phyloP scores from a whole-genome alignment of 1,140 invertebrate genomes.

The Yoshiicerus persimilis region DNA sequence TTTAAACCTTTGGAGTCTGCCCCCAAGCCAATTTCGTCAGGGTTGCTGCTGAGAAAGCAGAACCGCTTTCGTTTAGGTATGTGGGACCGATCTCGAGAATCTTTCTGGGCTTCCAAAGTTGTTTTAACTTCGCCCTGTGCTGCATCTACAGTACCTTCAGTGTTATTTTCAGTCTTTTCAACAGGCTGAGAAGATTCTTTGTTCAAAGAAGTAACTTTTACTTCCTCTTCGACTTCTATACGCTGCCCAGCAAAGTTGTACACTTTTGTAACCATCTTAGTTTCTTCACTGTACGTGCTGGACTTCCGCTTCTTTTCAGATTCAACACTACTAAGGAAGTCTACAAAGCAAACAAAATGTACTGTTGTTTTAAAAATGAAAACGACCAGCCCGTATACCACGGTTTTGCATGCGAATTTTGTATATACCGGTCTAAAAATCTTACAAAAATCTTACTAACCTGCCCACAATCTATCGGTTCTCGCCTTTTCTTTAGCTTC shows the following conservation, averaged over 20 bases:
- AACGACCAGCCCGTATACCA: too few relatives aligned
- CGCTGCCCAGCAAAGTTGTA: neutral
- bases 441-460: neutral
- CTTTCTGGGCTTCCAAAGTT: neutral
- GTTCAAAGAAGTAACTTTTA: neutral
- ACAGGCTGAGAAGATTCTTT: neutral
- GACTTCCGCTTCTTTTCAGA: neutral
- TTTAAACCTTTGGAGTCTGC: neutral
- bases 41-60: neutral
- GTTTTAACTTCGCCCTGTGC: neutral
- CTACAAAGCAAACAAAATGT: neutral
- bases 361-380: too few relatives aligned
- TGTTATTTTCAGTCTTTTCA: neutral
- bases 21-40: neutral
- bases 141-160: neutral
- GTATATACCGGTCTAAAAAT: too few relatives aligned
- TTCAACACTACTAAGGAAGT: neutral
- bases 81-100: neutral
- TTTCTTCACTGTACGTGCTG: neutral
- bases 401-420: neutral
- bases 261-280: neutral
- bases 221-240: neutral
- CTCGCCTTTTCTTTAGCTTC: neutral
- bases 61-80: neutral
- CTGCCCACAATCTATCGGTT: neutral